A percentile compares a stretch with the other conserved stretches of the same genome.
These are phyloP conservation scores for Oreortyx pictus DNA, from an alignment of 2,797 vertebrate species.

Conservation along the genomic window DNA sequence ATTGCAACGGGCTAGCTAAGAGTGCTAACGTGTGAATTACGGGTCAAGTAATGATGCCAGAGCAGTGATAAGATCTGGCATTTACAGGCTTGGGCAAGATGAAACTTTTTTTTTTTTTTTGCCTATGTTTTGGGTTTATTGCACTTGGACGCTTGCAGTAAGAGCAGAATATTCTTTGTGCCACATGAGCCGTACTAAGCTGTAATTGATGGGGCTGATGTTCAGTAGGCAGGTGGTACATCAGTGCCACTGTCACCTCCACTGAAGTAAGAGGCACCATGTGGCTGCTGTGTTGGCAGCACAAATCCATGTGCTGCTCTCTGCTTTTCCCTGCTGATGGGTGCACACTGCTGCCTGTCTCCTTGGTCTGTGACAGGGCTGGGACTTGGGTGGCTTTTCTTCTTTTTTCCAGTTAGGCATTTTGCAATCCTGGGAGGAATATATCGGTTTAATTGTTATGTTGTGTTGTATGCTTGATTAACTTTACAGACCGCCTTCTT, in stretches of 20 bases:
- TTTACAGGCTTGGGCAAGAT: background rate
- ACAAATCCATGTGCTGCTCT: rapidly evolving
- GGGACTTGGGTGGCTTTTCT: background rate
- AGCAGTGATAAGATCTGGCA: background rate
- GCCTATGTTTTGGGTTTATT: background rate
- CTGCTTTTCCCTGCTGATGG: background rate
- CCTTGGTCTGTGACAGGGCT: background rate
- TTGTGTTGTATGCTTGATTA: background rate
- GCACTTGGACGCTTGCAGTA: background rate
- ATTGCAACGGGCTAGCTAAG: background rate
- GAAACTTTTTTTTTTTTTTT: background rate
- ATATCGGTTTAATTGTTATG: background rate
- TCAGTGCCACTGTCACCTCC: background rate
- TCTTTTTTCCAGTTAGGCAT: background rate
- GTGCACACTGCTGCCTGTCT: rapidly evolving
- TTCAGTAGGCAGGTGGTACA: background rate
- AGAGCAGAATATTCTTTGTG: background rate
- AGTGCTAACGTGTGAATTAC: background rate
- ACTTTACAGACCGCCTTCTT: background rate
- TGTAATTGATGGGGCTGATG: background rate
- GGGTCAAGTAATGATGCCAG: background rate
- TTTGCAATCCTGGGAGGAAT: background rate
- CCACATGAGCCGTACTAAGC: rapidly evolving
- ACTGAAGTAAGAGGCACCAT: rapidly evolving
- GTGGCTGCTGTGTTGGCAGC: background rate